A percentile compares a stretch with the other conserved stretches of the same genome.
Evolutionary conservation across 2,888 invertebrate genomes (phyloP).

Genomic region (Hoplodrina blanda): DNA sequence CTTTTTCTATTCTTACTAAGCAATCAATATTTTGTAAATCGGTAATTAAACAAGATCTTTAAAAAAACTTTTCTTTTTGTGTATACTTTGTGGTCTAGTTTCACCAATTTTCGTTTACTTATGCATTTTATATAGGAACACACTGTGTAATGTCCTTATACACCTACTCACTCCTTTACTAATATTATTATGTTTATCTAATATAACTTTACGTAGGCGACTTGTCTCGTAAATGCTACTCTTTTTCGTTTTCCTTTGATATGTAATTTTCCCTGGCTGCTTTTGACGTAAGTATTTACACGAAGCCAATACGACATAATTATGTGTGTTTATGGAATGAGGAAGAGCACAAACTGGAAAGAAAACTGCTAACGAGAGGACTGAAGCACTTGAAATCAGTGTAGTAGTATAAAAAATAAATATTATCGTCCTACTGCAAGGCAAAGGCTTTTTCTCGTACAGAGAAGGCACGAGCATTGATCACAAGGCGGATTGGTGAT

Average conservation of each 20-base stretch:
- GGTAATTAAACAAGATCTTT: no score
- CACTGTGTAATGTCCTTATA: background rate
- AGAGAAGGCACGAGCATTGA: no score
- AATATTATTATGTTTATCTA: conserved; percentile 5
- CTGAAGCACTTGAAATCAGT: background rate
- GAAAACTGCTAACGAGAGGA: background rate
- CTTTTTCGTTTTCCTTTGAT: conserved; percentile 29
- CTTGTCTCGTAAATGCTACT: conserved; percentile 16
- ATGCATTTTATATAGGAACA: no score
- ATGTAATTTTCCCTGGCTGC: conserved; percentile 26
- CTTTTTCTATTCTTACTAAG: no score
- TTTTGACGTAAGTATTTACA: conserved; percentile 31
- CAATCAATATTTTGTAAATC: no score
- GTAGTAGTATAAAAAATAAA: background rate
- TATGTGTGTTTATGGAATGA: conserved; percentile 7
- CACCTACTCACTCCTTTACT: background rate
- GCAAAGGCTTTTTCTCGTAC: no score
- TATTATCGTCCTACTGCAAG: no score
- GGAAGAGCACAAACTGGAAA: conserved; percentile 1
- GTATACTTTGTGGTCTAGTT: no score
- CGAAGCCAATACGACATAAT: conserved; percentile 33
- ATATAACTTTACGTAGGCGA: conserved; percentile 1
- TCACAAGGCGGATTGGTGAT: no score
- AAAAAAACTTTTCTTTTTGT: no score
- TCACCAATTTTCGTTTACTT: no score